Conservation (phyloP, 2,888 invertebrate genomes). For the Lucinisca nassula region DNA sequence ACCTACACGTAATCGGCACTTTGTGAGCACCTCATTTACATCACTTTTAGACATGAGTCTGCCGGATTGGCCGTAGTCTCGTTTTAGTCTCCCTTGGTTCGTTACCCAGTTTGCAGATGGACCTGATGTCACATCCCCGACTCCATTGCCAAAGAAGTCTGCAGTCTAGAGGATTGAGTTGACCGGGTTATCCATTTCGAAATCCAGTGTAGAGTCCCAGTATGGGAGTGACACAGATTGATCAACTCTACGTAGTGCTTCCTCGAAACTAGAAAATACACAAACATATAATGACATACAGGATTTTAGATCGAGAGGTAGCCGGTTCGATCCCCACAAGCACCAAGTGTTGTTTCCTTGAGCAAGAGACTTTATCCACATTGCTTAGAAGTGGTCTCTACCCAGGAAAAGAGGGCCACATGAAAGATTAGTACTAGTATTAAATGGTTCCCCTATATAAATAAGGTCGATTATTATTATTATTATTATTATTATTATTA, state of each 20-base stretch:
- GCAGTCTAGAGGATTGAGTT: background rate
- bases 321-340: too few species aligned
- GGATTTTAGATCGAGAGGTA: too few species aligned
- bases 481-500: too few species aligned
- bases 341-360: too few species aligned
- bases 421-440: too few species aligned
- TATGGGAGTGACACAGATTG: background rate
- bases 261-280: background rate
- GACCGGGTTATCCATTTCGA: background rate
- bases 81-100: conserved; percentile 54
- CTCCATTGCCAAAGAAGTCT: background rate
- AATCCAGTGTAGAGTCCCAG: background rate
- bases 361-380: too few species aligned
- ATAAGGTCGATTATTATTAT: too few species aligned
- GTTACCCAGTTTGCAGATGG: conserved; percentile 47
- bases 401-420: too few species aligned
- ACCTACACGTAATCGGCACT: conserved; percentile 43
- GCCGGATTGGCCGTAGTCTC: conserved; percentile 49
- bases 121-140: background rate
- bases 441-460: too few species aligned
- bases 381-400: too few species aligned
- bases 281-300: too few species aligned
- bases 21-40: conserved; percentile 29
- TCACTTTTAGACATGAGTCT: conserved; percentile 33
- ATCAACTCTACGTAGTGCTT: background rate